Evolutionary conservation across 2,888 invertebrate species (phyloP), one percentile per base, ranked within the genome.

Genomic region (Drosophila tripunctata): DNA sequence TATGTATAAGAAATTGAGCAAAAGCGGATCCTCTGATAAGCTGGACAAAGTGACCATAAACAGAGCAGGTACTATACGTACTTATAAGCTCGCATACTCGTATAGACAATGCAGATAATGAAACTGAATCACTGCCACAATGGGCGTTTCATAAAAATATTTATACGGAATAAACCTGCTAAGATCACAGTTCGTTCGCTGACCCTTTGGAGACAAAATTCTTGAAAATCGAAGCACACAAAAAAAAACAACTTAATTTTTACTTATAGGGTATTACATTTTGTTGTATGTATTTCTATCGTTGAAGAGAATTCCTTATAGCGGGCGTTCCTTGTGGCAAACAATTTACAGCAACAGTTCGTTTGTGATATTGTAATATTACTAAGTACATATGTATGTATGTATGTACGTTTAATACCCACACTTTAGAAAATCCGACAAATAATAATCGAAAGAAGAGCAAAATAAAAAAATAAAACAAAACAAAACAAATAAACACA

Each of bases 1-100:
- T 44, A n/a, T 33, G 8, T 57, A 19, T 52, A 36, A 31, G 22
- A 36, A 45, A 33, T 66, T 40, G 48, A 50, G 40, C 56, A 45
- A n/a, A 51, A 41, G 33, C 47, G 58, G 35, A 55, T 72, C 19
- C 55, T 48, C 63, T 50, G 72, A 67, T 73, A 73, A 73, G 72
- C 60, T 21, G 54, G n/a, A 58, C 55, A 36, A 30, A 52, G 15
- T 56, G 60, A 56, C 52, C 70, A 56, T 15, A 55, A 30, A 30
- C 38, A 21, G 45, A 19, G 27, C 27, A 27, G 15, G 31, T 19
- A 12, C 10, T 41, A 24, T 24, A 12, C 12, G 12, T 48, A 35
- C n/a, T n/a, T n/a, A n/a, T 22, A 38, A 44, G 17, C 44, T 30
- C 30, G n/a, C 15, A 31, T 24, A 56, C n/a, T n/a, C n/a, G 10